phyloP scores from a whole-genome alignment of 37 sponge, comb jelly and placozoan genomes.

The Theonella swinhoei region DNA sequence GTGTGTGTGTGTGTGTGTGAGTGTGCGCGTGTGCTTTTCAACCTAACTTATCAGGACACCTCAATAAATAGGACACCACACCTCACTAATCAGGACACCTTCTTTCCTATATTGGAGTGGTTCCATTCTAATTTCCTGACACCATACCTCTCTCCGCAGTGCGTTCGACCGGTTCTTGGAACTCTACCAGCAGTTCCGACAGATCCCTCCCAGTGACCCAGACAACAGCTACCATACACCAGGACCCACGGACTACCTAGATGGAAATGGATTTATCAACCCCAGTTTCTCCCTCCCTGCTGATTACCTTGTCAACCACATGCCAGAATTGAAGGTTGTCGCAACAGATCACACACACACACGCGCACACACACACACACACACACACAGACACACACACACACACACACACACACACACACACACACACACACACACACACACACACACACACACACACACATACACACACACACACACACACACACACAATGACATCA shows the following conservation, averaged over 20 bases:
- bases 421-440: neutral
- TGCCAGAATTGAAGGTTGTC: constrained; percentile 49
- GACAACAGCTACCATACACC: neutral
- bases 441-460: neutral
- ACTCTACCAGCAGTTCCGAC: constrained; percentile 10
- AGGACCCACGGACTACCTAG: neutral
- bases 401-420: neutral
- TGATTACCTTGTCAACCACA: constrained; percentile 15
- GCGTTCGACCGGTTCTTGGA: constrained; percentile 26
- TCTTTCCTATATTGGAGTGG: too few relatives aligned
- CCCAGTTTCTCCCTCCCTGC: constrained; percentile 48
- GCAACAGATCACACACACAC: too few relatives aligned
- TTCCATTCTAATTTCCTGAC: neutral
- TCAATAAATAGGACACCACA: too few relatives aligned
- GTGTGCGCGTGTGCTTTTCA: too few relatives aligned
- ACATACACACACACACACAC: neutral
- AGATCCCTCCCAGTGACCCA: neutral
- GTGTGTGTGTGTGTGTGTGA: constrained; percentile 14
- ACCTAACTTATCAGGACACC: too few relatives aligned
- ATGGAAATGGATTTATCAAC: constrained; percentile 26
- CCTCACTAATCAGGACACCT: too few relatives aligned
- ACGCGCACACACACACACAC: neutral
- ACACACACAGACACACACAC: neutral
- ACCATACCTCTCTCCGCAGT: neutral
- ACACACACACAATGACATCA: too few relatives aligned